These are phyloP conservation scores for Sminthurides aquaticus DNA, from an alignment of 2,888 invertebrate species.

Conservation along the genomic window DNA sequence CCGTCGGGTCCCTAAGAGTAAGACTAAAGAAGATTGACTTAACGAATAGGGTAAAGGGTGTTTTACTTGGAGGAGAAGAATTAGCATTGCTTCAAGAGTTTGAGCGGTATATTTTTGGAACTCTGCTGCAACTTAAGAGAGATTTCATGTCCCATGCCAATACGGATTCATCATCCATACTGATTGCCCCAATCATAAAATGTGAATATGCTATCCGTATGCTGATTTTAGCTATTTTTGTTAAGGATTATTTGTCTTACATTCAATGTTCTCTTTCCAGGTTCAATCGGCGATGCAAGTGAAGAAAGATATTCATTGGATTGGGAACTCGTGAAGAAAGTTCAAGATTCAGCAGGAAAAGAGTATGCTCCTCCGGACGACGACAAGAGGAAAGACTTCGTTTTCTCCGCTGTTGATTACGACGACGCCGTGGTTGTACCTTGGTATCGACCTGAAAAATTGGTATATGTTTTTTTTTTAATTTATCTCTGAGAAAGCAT, in stretches of 20 bases:
- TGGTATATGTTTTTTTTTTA: conserved; percentile 23
- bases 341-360: conserved; percentile 48
- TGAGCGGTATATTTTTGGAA: conserved; percentile 66
- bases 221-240: neutral
- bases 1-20: conserved; percentile 19
- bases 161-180: conserved; percentile 46
- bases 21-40: conserved; percentile 40
- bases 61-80: conserved; percentile 50
- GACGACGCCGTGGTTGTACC: conserved; percentile 72
- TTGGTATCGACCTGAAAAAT: conserved; percentile 59
- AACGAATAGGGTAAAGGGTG: conserved; percentile 43
- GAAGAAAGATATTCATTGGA: no score
- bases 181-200: conserved; percentile 41
- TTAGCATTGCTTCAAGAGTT: conserved; percentile 56
- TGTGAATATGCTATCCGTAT: no score
- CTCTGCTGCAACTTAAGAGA: conserved; percentile 55
- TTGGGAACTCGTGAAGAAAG: conserved; percentile 16
- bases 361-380: neutral
- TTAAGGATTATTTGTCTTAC: no score
- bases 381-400: conserved; percentile 51
- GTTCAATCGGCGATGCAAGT: no score
- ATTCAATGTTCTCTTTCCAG: no score
- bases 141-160: conserved; percentile 1
- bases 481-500: neutral
- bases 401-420: conserved; percentile 57